Base-by-base conservation (phyloP, 2,113 vertebrate genomes). In the Limnothrissa miodon region DNA sequence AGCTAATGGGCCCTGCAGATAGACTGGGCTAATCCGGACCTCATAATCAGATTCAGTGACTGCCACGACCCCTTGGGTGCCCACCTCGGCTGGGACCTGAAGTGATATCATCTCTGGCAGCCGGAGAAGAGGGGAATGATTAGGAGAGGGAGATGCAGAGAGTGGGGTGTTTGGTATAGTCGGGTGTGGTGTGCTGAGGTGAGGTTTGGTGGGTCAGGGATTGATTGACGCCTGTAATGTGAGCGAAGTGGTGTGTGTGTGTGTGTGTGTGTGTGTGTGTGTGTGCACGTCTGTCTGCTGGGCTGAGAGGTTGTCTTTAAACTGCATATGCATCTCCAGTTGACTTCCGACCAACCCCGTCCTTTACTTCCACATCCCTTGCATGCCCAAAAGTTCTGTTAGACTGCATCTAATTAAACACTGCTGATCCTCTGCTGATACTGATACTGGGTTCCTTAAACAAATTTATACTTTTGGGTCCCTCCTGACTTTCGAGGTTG, bases 1-100 rank as follows among this genome's bases (percentile, higher is more conserved):
- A 90, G 90, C 84, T 95, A 95, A 94, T 93, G 92, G 88, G 90
- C 80, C 88, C 88, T 88, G 25, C 80, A 93, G 89, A 92, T 91
- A 90, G 91, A 82, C 92, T 88, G 82, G 83, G 87, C 85, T 93
- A 90, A 93, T 91, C 91, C 84, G 89, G 59, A 23, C 45, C 83
- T 86, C 62, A 0, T 93, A 93, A 95, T 93, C 88, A 82, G 93
- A 92, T 94, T 93, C 91, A 78, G 85, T 87, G 92, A 92, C 90
- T 92, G 89, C 88, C 83, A 88, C 92, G 93, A 93, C 92, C 90
- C 86, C 29, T 87, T 80, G 91, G 85, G 86, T 87, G 90, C 86
- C 88, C 90, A 82, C 89, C 83, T 85, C 83, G 85, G 70, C 80
- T 78, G 9, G 82, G 87, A 90, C 90, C 90, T 93, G 87, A 91